A percentile compares a stretch with the other conserved stretches of the same genome.
phyloP scores from a whole-genome alignment of 2,888 invertebrate species.

The Pimpla rufipes region DNA sequence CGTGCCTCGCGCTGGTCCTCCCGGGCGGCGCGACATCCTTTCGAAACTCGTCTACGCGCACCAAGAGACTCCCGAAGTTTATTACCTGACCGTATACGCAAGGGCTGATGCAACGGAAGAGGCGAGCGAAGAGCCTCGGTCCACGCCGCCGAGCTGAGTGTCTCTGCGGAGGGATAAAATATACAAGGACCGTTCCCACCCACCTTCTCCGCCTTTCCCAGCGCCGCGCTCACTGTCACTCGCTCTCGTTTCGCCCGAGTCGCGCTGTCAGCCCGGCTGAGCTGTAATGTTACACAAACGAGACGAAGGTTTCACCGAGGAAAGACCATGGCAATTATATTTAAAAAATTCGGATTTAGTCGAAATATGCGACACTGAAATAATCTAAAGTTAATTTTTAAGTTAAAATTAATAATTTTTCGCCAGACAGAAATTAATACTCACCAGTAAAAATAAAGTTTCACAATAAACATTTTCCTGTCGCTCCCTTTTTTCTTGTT shows the following conservation, averaged over 20 bases:
- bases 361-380: no score
- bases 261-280: conserved; percentile 33
- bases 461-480: no score
- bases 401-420: no score
- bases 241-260: conserved; percentile 15
- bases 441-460: no score
- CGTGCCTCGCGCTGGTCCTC: conserved; percentile 74
- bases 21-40: conserved; percentile 64
- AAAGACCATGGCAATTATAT: not conserved
- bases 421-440: no score
- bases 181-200: conserved; percentile 70
- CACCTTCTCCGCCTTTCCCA: conserved; percentile 48
- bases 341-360: no score
- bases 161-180: conserved; percentile 72
- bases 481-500: no score
- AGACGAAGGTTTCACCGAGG: conserved; percentile 19
- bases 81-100: conserved; percentile 72
- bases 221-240: conserved; percentile 10
- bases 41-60: conserved; percentile 72
- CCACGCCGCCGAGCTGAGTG: conserved; percentile 56
- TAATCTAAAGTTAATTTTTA: no score
- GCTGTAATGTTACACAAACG: conserved; percentile 11
- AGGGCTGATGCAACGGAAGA: conserved; percentile 67
- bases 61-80: conserved; percentile 72
- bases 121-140: conserved; percentile 47